Evolutionary conservation across 2,113 vertebrate species (phyloP).

Genomic region (Antennarius striatus): DNA sequence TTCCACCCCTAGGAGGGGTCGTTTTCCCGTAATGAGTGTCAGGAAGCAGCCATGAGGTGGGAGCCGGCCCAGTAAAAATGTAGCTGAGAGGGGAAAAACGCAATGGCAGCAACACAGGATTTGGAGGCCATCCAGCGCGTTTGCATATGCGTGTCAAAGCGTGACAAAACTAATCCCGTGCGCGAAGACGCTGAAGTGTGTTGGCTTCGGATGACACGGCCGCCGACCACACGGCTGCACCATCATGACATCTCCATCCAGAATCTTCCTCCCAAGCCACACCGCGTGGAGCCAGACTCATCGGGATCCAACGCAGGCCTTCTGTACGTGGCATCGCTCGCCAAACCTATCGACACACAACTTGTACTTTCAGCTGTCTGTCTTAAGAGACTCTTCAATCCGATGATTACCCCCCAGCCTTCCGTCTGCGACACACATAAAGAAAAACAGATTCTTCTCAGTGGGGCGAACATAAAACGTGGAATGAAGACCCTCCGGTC

Average conservation of each 20-base stretch:
- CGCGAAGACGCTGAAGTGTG: conserved; percentile 29
- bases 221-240: conserved; percentile 21
- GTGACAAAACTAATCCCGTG: conserved; percentile 25
- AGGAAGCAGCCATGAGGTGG: conserved; percentile 18
- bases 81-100: conserved; percentile 22
- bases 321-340: conserved; percentile 29
- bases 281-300: conserved; percentile 38
- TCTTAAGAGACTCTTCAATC: conserved; percentile 29
- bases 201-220: conserved; percentile 35
- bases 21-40: conserved; percentile 15
- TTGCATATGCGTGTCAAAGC: not conserved
- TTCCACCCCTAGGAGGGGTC: not conserved
- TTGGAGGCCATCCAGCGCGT: conserved; percentile 26
- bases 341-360: conserved; percentile 45
- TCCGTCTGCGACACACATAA: conserved; percentile 11
- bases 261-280: conserved; percentile 42
- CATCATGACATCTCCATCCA: conserved; percentile 46
- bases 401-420: conserved; percentile 27
- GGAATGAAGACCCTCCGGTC: not conserved
- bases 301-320: conserved; percentile 37
- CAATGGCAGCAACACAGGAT: conserved; percentile 24
- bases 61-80: conserved; percentile 22
- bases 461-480: not conserved
- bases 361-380: conserved; percentile 1
- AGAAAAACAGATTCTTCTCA: conserved; percentile 10